These are phyloP conservation scores for Chamaea fasciata DNA, from an alignment of 2,113 vertebrate genomes.

Conservation along the genomic window DNA sequence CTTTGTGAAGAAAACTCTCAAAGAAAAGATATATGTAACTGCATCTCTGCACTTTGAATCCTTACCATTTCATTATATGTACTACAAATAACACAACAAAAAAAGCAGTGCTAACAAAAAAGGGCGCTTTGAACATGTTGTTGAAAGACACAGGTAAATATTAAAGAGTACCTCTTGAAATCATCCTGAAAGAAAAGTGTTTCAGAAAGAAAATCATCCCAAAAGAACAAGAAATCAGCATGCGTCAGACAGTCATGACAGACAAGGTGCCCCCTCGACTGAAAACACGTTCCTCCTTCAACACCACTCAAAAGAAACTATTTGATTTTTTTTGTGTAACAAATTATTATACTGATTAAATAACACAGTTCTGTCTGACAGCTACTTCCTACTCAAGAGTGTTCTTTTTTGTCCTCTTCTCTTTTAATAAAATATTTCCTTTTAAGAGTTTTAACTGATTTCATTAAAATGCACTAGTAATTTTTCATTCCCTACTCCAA, in stretches of 20 bases:
- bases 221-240: background rate
- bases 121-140: background rate
- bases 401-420: background rate
- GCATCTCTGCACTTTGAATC: background rate
- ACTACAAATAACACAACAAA: background rate
- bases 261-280: background rate
- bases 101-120: background rate
- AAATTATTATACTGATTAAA: background rate
- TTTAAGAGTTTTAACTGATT: conserved; percentile 23
- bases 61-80: background rate
- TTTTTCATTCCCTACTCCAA: background rate
- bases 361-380: background rate
- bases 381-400: background rate
- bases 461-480: background rate
- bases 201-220: background rate
- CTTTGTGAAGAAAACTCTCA: background rate
- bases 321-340: background rate
- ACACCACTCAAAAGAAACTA: background rate
- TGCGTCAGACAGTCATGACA: accelerated
- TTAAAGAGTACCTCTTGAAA: background rate
- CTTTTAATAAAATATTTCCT: background rate
- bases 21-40: background rate
- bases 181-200: background rate
- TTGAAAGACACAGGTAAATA: background rate
- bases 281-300: background rate